A percentile compares a stretch with the other conserved stretches of the same genome.
These are phyloP conservation scores for Eupsittula cactorum DNA, from an alignment of 2,113 vertebrate species.

Conservation along the genomic window DNA sequence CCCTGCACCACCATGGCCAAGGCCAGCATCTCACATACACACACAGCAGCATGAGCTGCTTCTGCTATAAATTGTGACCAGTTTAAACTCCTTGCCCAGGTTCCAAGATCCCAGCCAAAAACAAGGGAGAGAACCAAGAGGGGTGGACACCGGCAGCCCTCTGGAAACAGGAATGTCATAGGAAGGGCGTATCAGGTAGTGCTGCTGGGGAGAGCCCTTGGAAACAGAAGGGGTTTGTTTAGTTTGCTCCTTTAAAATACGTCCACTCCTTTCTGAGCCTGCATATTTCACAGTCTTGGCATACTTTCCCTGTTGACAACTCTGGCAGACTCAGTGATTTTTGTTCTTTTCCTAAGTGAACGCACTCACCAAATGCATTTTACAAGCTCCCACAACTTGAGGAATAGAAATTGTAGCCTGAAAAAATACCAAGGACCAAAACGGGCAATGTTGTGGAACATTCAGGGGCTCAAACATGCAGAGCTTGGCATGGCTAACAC, in stretches of 20 bases:
- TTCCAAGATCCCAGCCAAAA: neutral
- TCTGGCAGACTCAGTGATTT: neutral
- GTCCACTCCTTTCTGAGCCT: conserved; percentile 33
- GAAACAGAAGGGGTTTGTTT: neutral
- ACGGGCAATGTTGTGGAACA: rapidly evolving
- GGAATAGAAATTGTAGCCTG: neutral
- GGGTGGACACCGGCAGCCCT: neutral
- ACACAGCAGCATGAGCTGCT: rapidly evolving
- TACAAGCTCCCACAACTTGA: neutral
- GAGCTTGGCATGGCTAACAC: neutral
- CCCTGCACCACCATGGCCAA: rapidly evolving
- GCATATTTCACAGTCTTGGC: conserved; percentile 39
- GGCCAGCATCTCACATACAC: neutral
- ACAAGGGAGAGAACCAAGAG: neutral
- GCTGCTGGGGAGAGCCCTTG: neutral
- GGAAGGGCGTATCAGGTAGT: neutral
- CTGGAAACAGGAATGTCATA: neutral
- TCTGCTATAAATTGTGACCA: rapidly evolving
- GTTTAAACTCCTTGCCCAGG: rapidly evolving
- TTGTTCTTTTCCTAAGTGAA: neutral
- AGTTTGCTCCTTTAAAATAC: conserved; percentile 20
- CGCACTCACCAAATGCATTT: conserved; percentile 12
- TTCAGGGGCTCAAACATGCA: neutral
- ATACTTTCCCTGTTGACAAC: conserved; percentile 44
- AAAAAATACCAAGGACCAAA: neutral